phyloP scores from a whole-genome alignment of 1,140 invertebrate genomes.

The Rhyacophila brunnea region DNA sequence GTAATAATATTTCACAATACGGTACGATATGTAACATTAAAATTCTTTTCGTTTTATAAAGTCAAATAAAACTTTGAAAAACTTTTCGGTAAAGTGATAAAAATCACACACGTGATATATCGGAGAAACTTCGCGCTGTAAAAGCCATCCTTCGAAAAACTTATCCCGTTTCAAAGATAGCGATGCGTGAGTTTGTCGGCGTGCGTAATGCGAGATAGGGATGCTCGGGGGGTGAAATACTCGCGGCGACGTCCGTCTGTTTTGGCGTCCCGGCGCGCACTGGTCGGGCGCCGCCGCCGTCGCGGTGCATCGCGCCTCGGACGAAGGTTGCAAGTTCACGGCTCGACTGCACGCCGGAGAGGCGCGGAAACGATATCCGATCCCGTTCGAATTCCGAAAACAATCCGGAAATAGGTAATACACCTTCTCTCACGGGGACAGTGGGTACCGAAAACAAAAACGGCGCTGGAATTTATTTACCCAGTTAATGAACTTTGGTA shows the following conservation, averaged over 20 bases:
- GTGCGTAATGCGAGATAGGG: background rate
- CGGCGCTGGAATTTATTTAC: background rate
- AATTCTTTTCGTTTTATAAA: background rate
- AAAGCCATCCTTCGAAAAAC: background rate
- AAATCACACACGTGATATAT: background rate
- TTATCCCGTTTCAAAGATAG: background rate
- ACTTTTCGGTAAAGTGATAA: background rate
- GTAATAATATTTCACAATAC: too few species aligned
- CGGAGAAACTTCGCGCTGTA: background rate
- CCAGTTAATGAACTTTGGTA: background rate
- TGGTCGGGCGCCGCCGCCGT: constrained; percentile 12
- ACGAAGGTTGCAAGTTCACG: constrained; percentile 19
- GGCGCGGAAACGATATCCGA: background rate
- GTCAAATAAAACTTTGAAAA: background rate
- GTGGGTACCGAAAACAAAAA: background rate
- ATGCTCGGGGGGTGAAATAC: background rate
- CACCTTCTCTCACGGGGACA: too few species aligned
- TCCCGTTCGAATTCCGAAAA: background rate
- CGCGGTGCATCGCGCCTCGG: background rate
- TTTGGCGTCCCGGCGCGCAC: constrained; percentile 29
- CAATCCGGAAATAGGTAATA: background rate
- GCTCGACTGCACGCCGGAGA: background rate
- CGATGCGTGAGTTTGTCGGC: background rate
- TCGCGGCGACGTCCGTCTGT: constrained; percentile 13
- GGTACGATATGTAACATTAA: too few species aligned